phyloP scores from a whole-genome alignment of 1,140 invertebrate genomes.

The Callitettix versicolor region DNA sequence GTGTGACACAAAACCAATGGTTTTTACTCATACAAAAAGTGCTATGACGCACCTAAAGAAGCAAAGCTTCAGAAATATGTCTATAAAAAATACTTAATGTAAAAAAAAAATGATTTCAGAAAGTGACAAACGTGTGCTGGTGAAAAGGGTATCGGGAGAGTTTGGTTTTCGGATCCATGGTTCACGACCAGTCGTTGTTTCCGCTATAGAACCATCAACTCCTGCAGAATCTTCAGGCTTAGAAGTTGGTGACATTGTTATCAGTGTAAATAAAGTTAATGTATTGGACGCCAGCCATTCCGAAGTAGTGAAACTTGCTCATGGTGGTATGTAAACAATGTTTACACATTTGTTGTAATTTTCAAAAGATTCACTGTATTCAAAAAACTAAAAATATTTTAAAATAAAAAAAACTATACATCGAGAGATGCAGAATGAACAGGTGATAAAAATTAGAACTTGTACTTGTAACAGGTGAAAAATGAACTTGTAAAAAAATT shows the following conservation, averaged over 20 bases:
- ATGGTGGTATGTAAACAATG: conserved; percentile 54
- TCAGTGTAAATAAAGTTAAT: conserved; percentile 80
- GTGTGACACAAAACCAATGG: too few relatives aligned
- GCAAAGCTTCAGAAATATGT: too few relatives aligned
- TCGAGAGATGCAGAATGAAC: not conserved
- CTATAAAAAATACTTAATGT: too few relatives aligned
- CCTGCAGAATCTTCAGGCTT: conserved; percentile 82
- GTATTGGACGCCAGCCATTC: conserved; percentile 87
- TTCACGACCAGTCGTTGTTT: conserved; percentile 88
- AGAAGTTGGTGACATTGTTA: conserved; percentile 88
- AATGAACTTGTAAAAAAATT: too few relatives aligned
- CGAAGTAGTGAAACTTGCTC: conserved; percentile 88
- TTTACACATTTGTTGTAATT: not conserved
- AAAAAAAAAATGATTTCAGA: conserved; percentile 50
- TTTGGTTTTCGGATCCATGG: conserved; percentile 94
- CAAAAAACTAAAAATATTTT: too few relatives aligned
- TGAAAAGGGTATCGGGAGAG: conserved; percentile 72
- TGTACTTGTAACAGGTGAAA: too few relatives aligned
- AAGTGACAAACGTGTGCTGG: conserved; percentile 74
- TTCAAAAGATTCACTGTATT: too few relatives aligned
- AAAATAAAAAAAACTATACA: not conserved
- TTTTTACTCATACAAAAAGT: too few relatives aligned
- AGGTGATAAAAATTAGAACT: too few relatives aligned
- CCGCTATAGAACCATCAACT: conserved; percentile 83
- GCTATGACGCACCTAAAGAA: too few relatives aligned